These are phyloP conservation scores for Manacus vitellinus DNA, from an alignment of 2,113 vertebrate species.

Conservation along the genomic window DNA sequence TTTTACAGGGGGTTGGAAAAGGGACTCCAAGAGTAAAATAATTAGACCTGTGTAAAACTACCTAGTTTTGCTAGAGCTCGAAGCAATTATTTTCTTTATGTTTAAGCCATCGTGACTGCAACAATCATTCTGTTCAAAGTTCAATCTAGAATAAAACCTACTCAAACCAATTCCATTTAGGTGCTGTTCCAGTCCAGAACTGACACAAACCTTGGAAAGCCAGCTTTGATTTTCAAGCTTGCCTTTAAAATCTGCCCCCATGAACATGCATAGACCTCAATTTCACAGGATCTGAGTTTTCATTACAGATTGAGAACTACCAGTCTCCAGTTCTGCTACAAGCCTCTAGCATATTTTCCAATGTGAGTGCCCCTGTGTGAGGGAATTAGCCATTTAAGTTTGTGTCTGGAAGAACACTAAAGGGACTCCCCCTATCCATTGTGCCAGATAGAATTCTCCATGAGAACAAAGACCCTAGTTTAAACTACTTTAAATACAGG, in stretches of 20 bases:
- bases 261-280: rapidly evolving
- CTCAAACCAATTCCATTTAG: neutral
- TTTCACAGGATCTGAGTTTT: neutral
- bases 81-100: neutral
- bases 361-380: rapidly evolving
- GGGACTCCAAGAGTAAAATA: neutral
- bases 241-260: neutral
- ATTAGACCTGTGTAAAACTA: neutral
- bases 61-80: neutral
- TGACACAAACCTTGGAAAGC: neutral
- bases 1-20: neutral
- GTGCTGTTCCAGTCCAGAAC: neutral
- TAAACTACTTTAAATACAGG: neutral
- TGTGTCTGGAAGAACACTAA: neutral
- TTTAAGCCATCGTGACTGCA: rapidly evolving
- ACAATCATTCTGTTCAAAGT: neutral
- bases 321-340: neutral
- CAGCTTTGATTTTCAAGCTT: neutral
- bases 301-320: neutral
- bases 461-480: rapidly evolving
- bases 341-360: neutral
- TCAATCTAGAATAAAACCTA: neutral
- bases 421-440: neutral
- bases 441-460: neutral
- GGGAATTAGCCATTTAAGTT: neutral